Percentiles rank a stretch among this genome's conserved stretches.
phyloP scores from a whole-genome alignment of 1,140 invertebrate genomes.

The Daktulosphaira vitifoliae region DNA sequence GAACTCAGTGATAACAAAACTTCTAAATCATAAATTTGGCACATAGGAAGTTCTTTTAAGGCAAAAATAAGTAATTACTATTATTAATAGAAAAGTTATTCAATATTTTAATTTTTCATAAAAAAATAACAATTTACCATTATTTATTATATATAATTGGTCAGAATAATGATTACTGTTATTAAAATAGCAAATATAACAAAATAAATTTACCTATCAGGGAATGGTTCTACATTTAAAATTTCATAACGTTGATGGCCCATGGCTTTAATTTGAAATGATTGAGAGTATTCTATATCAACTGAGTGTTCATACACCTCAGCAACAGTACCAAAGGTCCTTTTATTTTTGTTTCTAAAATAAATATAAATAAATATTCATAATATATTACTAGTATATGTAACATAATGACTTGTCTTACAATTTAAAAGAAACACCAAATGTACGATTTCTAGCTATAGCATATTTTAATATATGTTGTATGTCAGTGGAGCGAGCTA shows the following conservation, averaged over 20 bases:
- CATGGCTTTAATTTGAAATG: conserved; percentile 26
- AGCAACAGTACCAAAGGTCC: conserved; percentile 15
- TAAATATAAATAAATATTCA: neutral
- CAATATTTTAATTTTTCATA: too few species aligned
- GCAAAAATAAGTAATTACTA: too few species aligned
- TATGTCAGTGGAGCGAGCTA: neutral
- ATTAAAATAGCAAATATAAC: too few species aligned
- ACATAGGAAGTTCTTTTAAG: too few species aligned
- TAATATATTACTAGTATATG: too few species aligned
- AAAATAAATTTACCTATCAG: too few species aligned
- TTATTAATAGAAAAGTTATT: too few species aligned
- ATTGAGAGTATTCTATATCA: neutral
- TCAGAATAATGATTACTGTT: too few species aligned
- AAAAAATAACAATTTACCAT: too few species aligned
- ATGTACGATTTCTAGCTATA: neutral
- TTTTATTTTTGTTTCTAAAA: conserved; percentile 7
- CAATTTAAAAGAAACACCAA: conserved; percentile 14
- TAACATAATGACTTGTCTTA: neutral
- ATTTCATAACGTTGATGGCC: conserved; percentile 25
- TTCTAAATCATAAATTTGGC: too few species aligned
- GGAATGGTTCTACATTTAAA: neutral
- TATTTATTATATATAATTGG: too few species aligned
- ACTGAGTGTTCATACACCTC: conserved; percentile 18
- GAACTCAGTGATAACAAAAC: too few species aligned
- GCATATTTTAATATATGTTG: conserved; percentile 1